phyloP scores from a whole-genome alignment of 2,113 vertebrate genomes.

The Hydrolagus affinis region DNA sequence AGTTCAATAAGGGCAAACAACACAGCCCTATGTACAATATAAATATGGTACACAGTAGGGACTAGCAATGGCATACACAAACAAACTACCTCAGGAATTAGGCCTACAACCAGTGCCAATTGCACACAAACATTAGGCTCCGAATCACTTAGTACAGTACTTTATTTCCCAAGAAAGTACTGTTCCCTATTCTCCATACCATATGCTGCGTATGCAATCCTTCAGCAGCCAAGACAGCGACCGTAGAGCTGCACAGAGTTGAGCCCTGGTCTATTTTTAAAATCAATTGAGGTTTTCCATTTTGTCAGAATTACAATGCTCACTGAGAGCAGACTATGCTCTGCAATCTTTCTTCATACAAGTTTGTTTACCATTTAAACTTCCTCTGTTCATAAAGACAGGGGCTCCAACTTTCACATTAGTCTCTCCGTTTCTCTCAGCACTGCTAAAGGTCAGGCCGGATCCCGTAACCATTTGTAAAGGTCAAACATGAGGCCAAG shows the following conservation, averaged over 20 bases:
- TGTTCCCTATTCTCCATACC: not conserved
- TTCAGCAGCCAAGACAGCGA: not conserved
- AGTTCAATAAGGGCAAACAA: not conserved
- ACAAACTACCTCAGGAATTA: not conserved
- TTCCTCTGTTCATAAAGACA: not conserved
- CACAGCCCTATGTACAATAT: not conserved
- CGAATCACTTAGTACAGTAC: not conserved
- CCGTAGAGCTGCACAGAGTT: not conserved
- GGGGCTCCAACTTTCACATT: conserved; percentile 13
- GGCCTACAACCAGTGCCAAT: no score
- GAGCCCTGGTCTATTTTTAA: not conserved
- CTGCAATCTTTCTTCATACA: not conserved
- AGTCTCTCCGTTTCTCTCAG: not conserved
- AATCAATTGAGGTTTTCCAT: not conserved
- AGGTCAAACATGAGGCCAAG: conserved; percentile 1
- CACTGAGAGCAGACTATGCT: not conserved
- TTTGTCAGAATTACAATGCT: not conserved
- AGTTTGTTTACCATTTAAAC: conserved; percentile 17
- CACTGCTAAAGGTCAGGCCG: conserved; percentile 2
- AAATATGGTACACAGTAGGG: not conserved
- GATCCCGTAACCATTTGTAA: not conserved
- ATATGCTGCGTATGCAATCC: no score
- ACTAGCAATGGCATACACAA: no score
- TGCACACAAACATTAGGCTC: not conserved
- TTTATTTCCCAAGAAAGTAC: not conserved